Evolutionary conservation across 2,797 vertebrate species (phyloP).

Genomic region (Bovichtus variegatus): DNA sequence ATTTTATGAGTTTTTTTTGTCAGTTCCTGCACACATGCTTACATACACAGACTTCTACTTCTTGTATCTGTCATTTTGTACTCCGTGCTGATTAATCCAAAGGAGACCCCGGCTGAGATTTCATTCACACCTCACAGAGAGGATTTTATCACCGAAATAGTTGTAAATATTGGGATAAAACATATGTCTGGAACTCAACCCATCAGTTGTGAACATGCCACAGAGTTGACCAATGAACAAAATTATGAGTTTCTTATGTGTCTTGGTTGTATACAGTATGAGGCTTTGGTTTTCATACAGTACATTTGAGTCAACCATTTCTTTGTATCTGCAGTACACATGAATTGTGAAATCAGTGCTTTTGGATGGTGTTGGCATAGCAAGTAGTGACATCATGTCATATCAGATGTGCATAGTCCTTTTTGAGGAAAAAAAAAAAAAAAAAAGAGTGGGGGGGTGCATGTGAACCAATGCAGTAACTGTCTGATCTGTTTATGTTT

Average conservation of each 20-base stretch:
- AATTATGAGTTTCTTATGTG: conserved; percentile 55
- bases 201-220: conserved; percentile 68
- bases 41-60: conserved; percentile 27
- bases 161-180: conserved; percentile 78
- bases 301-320: conserved; percentile 65
- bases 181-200: conserved; percentile 54
- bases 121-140: conserved; percentile 46
- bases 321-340: conserved; percentile 78
- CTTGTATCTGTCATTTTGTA: conserved; percentile 51
- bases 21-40: conserved; percentile 10
- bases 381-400: conserved; percentile 81
- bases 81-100: conserved; percentile 70
- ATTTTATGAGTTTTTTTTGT: conserved; percentile 17
- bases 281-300: conserved; percentile 72
- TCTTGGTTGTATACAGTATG: conserved; percentile 70
- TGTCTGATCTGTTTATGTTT: conserved; percentile 77
- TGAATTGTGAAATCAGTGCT: conserved; percentile 83
- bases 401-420: conserved; percentile 83
- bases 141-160: conserved; percentile 49
- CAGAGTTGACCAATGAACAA: conserved; percentile 76
- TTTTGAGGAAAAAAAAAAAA: conserved; percentile 17
- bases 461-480: conserved; percentile 88
- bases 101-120: conserved; percentile 55
- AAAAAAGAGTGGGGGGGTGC: conserved; percentile 71
- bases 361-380: conserved; percentile 83